These are phyloP conservation scores for Pristionchus japonicus DNA, from an alignment of 2,888 invertebrate genomes.

Conservation along the genomic window DNA sequence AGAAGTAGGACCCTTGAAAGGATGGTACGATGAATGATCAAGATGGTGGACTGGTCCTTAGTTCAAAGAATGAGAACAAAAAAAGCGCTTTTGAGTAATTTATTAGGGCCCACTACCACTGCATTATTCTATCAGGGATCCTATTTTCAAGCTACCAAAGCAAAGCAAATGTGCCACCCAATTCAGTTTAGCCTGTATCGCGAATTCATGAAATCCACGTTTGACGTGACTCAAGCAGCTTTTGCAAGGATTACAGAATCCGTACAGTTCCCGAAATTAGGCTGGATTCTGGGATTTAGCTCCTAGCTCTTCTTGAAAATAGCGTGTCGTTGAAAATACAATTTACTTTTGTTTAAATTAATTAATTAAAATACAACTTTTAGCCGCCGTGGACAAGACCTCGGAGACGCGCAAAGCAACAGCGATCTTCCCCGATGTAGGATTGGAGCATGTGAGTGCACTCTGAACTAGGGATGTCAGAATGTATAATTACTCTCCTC, in stretches of 20 bases:
- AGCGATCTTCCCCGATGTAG: conserved; percentile 66
- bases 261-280: background rate
- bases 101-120: background rate
- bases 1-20: background rate
- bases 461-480: no score
- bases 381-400: conserved; percentile 63
- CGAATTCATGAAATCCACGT: background rate
- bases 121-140: background rate
- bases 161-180: background rate
- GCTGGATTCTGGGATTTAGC: background rate
- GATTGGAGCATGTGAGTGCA: conserved; percentile 56
- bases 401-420: conserved; percentile 59
- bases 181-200: background rate
- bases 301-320: background rate
- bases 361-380: conserved; percentile 44
- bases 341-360: no score
- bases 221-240: background rate
- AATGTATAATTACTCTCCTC: no score
- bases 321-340: background rate
- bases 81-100: background rate
- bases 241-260: background rate
- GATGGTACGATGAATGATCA: background rate
- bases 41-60: background rate
- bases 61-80: background rate
- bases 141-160: background rate